These are phyloP conservation scores for Popillia japonica DNA, from an alignment of 1,140 invertebrate species.

Conservation along the genomic window DNA sequence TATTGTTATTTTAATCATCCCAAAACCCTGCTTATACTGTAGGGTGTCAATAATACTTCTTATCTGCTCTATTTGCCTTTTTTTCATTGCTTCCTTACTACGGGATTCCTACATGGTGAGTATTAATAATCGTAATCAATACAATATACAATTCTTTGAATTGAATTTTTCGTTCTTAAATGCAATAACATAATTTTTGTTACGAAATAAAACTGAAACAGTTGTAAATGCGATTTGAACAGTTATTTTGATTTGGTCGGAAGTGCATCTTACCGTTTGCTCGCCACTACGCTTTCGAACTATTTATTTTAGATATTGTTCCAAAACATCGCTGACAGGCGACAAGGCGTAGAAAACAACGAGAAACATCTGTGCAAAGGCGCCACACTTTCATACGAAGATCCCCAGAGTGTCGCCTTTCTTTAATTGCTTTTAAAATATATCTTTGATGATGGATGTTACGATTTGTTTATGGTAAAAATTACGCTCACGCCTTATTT, in stretches of 20 bases:
- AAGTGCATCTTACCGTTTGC: not conserved
- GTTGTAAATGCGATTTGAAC: not conserved
- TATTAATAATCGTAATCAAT: constrained; percentile 42
- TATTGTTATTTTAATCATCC: not conserved
- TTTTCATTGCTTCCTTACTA: constrained; percentile 67
- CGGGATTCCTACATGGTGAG: constrained; percentile 70
- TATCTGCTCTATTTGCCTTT: constrained; percentile 66
- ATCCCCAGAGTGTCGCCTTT: constrained; percentile 4
- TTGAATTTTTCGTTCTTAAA: too few relatives aligned
- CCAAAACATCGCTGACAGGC: constrained; percentile 18
- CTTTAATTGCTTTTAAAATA: constrained; percentile 19
- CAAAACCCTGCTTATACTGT: constrained; percentile 43
- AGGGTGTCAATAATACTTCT: constrained; percentile 63
- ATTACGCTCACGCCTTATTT: too few relatives aligned
- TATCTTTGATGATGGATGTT: not conserved
- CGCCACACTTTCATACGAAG: not conserved
- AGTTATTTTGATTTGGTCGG: not conserved
- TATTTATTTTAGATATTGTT: constrained; percentile 34
- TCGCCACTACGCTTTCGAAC: not conserved
- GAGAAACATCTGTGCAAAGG: not conserved
- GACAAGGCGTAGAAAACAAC: constrained; percentile 1
- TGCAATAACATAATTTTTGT: not conserved
- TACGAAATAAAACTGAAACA: not conserved
- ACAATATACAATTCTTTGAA: not conserved
- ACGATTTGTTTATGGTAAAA: not conserved